Evolutionary conservation across 2,797 vertebrate species (phyloP).

Genomic region (Perdix hodgsoniae): DNA sequence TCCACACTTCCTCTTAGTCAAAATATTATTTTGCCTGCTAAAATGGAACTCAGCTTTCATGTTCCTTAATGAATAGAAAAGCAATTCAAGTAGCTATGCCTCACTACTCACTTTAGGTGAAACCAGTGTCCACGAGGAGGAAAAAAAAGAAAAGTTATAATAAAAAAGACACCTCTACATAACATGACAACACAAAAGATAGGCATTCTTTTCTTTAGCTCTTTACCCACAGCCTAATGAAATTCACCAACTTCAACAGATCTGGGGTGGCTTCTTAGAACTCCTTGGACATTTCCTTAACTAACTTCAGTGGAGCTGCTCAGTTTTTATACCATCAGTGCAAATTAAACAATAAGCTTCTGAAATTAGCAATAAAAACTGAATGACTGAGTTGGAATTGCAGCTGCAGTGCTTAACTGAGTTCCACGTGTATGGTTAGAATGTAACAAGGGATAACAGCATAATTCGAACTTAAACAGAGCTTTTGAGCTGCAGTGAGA

Average conservation of each 20-base stretch:
- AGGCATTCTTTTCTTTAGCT: not conserved
- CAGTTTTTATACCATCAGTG: not conserved
- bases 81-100: not conserved
- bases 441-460: not conserved
- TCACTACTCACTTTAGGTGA: not conserved
- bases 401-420: not conserved
- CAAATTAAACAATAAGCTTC: not conserved
- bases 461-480: not conserved
- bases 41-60: not conserved
- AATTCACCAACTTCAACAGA: rapidly evolving
- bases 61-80: not conserved
- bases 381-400: not conserved
- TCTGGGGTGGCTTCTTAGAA: not conserved
- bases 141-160: not conserved
- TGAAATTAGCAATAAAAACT: not conserved
- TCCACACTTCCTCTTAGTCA: not conserved
- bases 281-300: not conserved
- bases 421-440: not conserved
- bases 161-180: not conserved
- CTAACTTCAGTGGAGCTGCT: not conserved
- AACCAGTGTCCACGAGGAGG: not conserved
- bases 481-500: not conserved
- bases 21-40: not conserved
- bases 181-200: not conserved
- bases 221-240: not conserved